Conservation (phyloP, 2,113 vertebrate genomes). For the Gallinago media region DNA sequence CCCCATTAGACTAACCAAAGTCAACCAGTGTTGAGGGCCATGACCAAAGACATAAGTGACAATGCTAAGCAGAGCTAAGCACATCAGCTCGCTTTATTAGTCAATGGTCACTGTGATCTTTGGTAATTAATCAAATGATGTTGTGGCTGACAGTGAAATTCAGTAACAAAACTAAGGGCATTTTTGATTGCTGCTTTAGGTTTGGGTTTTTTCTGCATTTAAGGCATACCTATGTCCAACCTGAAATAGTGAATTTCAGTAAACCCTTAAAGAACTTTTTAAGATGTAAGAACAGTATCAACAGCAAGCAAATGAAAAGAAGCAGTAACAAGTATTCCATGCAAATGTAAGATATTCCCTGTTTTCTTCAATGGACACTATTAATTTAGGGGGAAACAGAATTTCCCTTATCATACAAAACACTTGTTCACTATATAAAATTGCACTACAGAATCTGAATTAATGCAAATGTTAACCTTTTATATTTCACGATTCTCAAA, state of each 20-base stretch:
- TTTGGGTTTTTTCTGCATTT: not conserved
- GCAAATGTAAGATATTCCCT: not conserved
- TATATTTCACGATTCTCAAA: not conserved
- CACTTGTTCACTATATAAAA: slow-evolving; percentile 8
- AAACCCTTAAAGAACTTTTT: not conserved
- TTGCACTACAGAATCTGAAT: slow-evolving; percentile 4
- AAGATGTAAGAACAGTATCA: not conserved
- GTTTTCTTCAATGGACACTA: not conserved
- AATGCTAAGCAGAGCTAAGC: not conserved
- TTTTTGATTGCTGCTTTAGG: not conserved
- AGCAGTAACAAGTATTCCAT: not conserved
- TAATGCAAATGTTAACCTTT: not conserved
- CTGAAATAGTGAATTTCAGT: not conserved
- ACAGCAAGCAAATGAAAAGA: not conserved
- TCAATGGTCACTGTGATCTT: not conserved
- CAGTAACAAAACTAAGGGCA: not conserved
- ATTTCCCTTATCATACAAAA: not conserved
- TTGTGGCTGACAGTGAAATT: not conserved
- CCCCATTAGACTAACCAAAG: not conserved
- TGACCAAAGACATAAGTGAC: not conserved
- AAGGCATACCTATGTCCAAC: not conserved
- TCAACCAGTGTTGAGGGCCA: not conserved
- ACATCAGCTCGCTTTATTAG: accelerated
- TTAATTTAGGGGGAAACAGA: not conserved
- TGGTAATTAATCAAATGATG: not conserved